Percentiles rank a stretch among this genome's conserved stretches.
These are phyloP conservation scores for Cancer borealis DNA, from an alignment of 2,888 invertebrate species.

Conservation along the genomic window DNA sequence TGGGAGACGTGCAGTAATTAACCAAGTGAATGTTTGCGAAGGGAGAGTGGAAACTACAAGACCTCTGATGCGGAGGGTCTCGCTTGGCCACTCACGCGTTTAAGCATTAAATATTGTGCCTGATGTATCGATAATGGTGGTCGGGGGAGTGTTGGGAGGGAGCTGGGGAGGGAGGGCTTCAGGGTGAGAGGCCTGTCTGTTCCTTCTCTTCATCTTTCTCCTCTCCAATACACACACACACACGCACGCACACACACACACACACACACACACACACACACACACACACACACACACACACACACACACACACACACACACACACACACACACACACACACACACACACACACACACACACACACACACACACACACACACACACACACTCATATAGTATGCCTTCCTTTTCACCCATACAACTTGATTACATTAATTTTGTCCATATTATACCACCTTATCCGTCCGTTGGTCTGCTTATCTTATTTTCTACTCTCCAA, in stretches of 20 bases:
- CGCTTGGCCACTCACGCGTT: conserved; percentile 59
- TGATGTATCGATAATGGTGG: conserved; percentile 58
- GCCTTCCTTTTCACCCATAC: not conserved
- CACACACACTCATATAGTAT: conserved; percentile 42
- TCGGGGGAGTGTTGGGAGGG: not conserved
- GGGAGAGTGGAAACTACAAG: not conserved
- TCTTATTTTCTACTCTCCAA: not conserved
- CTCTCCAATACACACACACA: conserved; percentile 51
- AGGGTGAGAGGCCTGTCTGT: not conserved
- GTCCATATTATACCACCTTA: not conserved
- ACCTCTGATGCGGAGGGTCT: conserved; percentile 39
- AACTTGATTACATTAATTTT: not conserved
- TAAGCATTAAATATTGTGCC: conserved; percentile 54
- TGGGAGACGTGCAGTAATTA: not conserved
- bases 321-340: conserved; percentile 57
- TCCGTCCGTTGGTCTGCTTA: not conserved
- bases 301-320: conserved; percentile 67
- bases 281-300: conserved; percentile 69
- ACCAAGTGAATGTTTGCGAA: conserved; percentile 1
- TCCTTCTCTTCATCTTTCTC: not conserved
- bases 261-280: conserved; percentile 68
- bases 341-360: conserved; percentile 51
- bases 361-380: conserved; percentile 56
- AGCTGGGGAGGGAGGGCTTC: not conserved
- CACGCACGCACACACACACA: conserved; percentile 67